Evolutionary conservation across 2,113 vertebrate genomes (phyloP).

Genomic region (Rhinolophus ferrumequinum): DNA sequence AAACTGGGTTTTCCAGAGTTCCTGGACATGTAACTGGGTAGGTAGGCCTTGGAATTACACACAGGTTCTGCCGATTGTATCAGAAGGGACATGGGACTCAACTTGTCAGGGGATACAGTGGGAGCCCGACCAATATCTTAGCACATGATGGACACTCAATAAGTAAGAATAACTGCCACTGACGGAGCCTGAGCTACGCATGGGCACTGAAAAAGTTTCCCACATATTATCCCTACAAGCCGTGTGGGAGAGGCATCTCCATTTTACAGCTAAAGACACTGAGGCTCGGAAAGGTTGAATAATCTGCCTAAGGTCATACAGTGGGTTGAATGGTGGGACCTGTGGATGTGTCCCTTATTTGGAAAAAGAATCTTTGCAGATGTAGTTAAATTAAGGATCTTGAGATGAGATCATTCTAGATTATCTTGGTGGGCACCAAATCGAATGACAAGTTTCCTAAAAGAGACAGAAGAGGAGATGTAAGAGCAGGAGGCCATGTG

Average conservation of each 20-base stretch:
- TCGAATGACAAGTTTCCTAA: not conserved
- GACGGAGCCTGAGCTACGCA: rapidly evolving
- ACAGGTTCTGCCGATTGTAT: not conserved
- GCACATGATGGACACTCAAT: rapidly evolving
- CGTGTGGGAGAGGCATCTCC: rapidly evolving
- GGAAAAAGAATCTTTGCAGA: not conserved
- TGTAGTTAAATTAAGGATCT: not conserved
- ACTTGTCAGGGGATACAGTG: not conserved
- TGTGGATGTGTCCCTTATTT: not conserved
- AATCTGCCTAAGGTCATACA: not conserved
- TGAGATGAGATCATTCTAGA: not conserved
- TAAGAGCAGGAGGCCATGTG: not conserved
- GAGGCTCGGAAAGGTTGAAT: not conserved
- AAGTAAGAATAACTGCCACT: not conserved
- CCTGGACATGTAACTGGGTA: not conserved
- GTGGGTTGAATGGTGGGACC: not conserved
- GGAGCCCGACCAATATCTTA: not conserved
- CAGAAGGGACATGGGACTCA: not conserved
- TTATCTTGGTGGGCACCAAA: not conserved
- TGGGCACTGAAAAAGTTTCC: not conserved
- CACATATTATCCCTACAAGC: rapidly evolving
- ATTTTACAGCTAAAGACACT: not conserved
- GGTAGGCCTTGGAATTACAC: not conserved
- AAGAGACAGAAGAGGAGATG: not conserved
- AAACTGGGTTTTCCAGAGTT: not conserved